A percentile compares a stretch with the other conserved stretches of the same genome.
Conservation (phyloP, 2,888 invertebrate species). For the Lithophane leautieri region DNA sequence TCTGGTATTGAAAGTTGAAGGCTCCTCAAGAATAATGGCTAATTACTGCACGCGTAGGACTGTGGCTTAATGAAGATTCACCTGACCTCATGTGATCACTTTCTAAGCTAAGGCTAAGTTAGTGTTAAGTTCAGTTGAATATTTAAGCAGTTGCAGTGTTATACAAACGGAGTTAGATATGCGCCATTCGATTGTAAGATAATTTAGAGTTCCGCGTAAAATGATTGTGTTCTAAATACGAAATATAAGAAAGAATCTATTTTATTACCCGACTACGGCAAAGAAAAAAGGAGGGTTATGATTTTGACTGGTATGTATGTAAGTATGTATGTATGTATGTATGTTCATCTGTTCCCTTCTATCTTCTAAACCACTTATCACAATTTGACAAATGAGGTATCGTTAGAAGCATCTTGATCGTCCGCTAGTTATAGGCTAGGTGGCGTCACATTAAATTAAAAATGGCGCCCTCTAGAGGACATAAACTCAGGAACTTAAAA, state of each 20-base stretch:
- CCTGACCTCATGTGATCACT: constrained; percentile 69
- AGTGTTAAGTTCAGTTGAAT: constrained; percentile 14
- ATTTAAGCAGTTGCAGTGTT: neutral
- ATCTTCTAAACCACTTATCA: too few species aligned
- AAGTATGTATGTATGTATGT: too few species aligned
- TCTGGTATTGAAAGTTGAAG: constrained; percentile 54
- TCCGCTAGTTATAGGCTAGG: too few species aligned
- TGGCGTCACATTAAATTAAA: too few species aligned
- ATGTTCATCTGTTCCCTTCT: too few species aligned
- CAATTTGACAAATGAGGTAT: too few species aligned
- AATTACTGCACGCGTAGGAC: constrained; percentile 63
- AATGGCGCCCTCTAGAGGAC: too few species aligned
- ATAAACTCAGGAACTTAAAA: too few species aligned
- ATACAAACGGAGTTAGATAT: neutral
- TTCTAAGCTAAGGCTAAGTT: constrained; percentile 72
- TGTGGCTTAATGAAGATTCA: constrained; percentile 75
- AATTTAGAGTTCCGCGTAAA: neutral
- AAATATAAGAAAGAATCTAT: neutral
- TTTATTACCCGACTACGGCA: too few species aligned
- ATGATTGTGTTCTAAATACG: neutral
- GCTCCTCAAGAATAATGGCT: constrained; percentile 51
- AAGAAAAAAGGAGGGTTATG: too few species aligned
- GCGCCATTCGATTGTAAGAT: neutral
- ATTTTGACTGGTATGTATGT: too few species aligned
- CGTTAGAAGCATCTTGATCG: too few species aligned